These are phyloP conservation scores for Drosophila pachea DNA, from an alignment of 1,140 invertebrate genomes.

Conservation along the genomic window DNA sequence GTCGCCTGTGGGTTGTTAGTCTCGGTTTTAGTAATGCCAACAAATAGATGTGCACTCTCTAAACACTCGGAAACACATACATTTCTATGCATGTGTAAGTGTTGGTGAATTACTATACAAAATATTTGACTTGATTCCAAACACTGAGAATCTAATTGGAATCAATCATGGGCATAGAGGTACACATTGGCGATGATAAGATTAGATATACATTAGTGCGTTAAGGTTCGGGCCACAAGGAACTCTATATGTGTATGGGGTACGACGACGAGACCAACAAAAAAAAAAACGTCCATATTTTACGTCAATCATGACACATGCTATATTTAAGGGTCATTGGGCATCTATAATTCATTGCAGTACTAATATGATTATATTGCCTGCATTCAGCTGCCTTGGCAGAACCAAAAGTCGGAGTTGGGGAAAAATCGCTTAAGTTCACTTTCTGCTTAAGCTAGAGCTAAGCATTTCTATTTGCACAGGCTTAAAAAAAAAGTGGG, in stretches of 20 bases:
- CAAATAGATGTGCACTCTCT: constrained; percentile 40
- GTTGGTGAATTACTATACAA: constrained; percentile 7
- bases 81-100: neutral
- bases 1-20: constrained; percentile 71
- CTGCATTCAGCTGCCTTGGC: too few species aligned
- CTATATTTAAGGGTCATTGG: constrained; percentile 9
- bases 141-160: constrained; percentile 61
- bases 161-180: constrained; percentile 42
- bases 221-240: constrained; percentile 33
- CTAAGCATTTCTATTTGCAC: neutral
- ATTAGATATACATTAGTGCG: constrained; percentile 41
- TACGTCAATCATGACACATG: constrained; percentile 31
- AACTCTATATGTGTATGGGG: constrained; percentile 13
- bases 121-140: constrained; percentile 33
- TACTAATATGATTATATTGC: neutral
- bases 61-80: constrained; percentile 10
- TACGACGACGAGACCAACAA: constrained; percentile 13
- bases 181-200: constrained; percentile 35
- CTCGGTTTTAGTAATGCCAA: constrained; percentile 54
- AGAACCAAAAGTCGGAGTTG: too few species aligned
- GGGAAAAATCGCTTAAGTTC: too few species aligned
- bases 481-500: neutral
- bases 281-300: constrained; percentile 34
- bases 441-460: neutral
- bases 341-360: neutral